A percentile compares a stretch with the other conserved stretches of the same genome.
Conservation (phyloP, 2,113 vertebrate genomes). For the Pseudopipra pipra region DNA sequence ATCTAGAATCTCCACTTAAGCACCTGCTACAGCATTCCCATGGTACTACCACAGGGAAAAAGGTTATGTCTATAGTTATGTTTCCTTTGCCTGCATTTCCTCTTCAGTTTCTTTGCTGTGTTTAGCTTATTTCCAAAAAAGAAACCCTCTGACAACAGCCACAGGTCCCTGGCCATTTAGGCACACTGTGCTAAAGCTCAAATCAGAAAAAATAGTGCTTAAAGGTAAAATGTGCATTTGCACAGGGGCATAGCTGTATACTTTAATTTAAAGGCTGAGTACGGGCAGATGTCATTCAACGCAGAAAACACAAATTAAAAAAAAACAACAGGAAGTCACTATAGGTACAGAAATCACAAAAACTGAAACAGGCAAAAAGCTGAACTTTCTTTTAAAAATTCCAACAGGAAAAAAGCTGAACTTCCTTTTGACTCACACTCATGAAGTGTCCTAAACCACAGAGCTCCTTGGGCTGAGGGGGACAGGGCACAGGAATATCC, state of each 20-base stretch:
- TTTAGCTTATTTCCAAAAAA: neutral
- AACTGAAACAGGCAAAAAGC: neutral
- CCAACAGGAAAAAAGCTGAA: neutral
- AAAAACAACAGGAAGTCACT: neutral
- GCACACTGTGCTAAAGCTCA: neutral
- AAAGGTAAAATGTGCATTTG: neutral
- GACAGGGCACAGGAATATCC: neutral
- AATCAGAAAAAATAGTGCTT: neutral
- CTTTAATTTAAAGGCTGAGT: neutral
- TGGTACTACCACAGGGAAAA: neutral
- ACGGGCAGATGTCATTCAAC: fast-evolving
- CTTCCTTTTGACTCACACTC: neutral
- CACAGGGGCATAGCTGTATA: neutral
- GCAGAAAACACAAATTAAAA: neutral
- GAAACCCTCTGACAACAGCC: neutral
- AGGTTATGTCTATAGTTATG: neutral
- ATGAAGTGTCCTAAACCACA: fast-evolving
- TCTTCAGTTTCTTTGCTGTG: neutral
- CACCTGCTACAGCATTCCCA: neutral
- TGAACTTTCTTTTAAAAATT: neutral
- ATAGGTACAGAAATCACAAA: neutral
- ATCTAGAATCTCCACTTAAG: neutral
- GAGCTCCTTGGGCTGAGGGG: neutral
- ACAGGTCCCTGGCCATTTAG: neutral
- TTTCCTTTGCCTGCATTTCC: neutral